Evolutionary conservation across 2,888 invertebrate genomes (phyloP).

Genomic region (Euplexia lucipara): DNA sequence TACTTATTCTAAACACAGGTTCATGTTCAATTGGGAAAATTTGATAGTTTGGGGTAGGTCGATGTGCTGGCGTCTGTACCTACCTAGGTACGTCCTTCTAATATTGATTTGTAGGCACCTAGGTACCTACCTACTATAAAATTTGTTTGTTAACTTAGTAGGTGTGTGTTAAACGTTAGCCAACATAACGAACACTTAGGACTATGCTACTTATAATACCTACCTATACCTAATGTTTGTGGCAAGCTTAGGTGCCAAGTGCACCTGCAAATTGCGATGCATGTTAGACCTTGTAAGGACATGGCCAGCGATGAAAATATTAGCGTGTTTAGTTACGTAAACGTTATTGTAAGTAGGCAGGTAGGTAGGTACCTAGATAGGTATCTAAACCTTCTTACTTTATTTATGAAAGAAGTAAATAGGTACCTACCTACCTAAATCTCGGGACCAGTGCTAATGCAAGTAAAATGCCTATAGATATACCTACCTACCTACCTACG

Average conservation of each 20-base stretch:
- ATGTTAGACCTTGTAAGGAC: constrained; percentile 40
- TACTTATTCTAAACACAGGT: no score
- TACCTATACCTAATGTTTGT: constrained; percentile 8
- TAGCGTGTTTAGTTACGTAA: not conserved
- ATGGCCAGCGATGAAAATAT: constrained; percentile 24
- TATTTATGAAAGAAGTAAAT: no score
- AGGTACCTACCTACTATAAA: not conserved
- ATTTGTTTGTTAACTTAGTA: no score
- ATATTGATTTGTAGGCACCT: not conserved
- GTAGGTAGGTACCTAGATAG: constrained; percentile 7
- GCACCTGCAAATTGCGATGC: constrained; percentile 31
- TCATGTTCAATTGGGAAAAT: no score
- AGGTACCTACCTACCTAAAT: no score
- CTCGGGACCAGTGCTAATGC: no score
- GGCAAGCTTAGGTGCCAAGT: constrained; percentile 16
- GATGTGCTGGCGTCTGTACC: no score
- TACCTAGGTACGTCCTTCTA: no score
- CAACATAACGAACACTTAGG: not conserved
- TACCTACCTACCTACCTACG: no score
- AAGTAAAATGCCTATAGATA: no score
- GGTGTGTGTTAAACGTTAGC: not conserved
- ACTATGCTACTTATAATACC: constrained; percentile 5
- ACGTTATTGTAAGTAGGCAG: constrained; percentile 9
- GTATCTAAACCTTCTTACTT: no score
- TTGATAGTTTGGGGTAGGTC: no score